Conservation (phyloP, 2,113 vertebrate genomes). For the Dipodomys ordii region DNA sequence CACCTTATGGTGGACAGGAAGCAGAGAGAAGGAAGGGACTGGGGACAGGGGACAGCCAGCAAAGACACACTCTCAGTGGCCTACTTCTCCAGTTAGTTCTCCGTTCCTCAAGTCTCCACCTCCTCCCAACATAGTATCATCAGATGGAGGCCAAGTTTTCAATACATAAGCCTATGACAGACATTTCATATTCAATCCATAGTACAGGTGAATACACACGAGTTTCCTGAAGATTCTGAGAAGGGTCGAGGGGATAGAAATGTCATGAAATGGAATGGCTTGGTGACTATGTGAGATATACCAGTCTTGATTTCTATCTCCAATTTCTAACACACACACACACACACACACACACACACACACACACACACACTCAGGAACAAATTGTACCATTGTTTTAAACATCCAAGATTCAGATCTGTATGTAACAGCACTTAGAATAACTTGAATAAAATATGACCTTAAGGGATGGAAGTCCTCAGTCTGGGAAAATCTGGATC, state of each 20-base stretch:
- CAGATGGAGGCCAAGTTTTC: no score
- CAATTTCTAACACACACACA: not conserved
- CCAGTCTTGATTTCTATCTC: not conserved
- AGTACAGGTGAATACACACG: not conserved
- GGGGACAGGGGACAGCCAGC: no score
- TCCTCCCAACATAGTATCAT: no score
- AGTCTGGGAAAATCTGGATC: not conserved
- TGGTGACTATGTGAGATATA: not conserved
- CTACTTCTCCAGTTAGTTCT: no score
- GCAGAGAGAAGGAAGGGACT: no score
- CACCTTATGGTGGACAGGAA: no score
- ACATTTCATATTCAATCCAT: no score
- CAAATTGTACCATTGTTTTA: not conserved
- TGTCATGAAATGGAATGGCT: not conserved
- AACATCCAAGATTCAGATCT: not conserved
- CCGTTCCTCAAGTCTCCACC: no score
- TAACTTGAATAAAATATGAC: not conserved
- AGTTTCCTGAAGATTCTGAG: not conserved
- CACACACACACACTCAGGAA: not conserved
- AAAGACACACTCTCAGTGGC: no score
- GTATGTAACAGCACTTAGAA: not conserved
- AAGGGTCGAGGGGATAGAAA: not conserved
- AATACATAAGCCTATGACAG: no score
- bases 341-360: not conserved
- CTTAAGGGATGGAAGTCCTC: not conserved